A percentile compares a stretch with the other conserved stretches of the same genome.
These are phyloP conservation scores for Cheilinus undulatus DNA, from an alignment of 2,113 vertebrate genomes.

Conservation along the genomic window DNA sequence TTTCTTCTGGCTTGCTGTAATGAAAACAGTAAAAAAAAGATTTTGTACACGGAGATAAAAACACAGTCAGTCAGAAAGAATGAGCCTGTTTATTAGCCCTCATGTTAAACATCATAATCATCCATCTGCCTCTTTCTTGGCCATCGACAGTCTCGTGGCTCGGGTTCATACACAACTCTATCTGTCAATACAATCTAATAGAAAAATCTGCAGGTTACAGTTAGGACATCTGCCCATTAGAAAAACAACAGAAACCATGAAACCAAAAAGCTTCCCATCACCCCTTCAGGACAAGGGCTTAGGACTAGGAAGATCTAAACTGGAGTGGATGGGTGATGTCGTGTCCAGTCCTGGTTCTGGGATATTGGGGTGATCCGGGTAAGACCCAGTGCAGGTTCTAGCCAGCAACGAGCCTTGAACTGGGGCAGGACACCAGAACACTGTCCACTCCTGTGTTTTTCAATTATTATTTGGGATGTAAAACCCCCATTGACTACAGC, in stretches of 20 bases:
- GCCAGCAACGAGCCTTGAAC: neutral
- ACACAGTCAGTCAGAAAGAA: conserved; percentile 69
- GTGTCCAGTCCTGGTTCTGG: conserved; percentile 1
- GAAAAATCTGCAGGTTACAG: conserved; percentile 80
- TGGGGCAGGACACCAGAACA: neutral
- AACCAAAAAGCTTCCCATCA: conserved; percentile 44
- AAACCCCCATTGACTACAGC: conserved; percentile 34
- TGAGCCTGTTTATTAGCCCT: conserved; percentile 80
- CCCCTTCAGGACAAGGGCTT: conserved; percentile 21
- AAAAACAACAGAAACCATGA: conserved; percentile 76
- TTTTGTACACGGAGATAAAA: neutral
- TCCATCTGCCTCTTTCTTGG: conserved; percentile 61
- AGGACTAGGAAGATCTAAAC: conserved; percentile 36
- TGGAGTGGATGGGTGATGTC: neutral
- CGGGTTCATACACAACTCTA: conserved; percentile 70
- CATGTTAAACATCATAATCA: conserved; percentile 68
- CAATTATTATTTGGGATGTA: neutral
- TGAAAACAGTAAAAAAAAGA: too few species aligned
- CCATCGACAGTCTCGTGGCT: conserved; percentile 69
- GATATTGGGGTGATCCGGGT: neutral
- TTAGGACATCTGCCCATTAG: conserved; percentile 71
- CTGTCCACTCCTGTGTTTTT: conserved; percentile 15
- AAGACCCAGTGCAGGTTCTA: neutral
- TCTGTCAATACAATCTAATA: conserved; percentile 78
- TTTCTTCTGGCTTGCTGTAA: too few species aligned